Percentiles rank a stretch among this genome's conserved stretches.
phyloP scores from a whole-genome alignment of 2,888 invertebrate genomes.

The Rhingia campestris region DNA sequence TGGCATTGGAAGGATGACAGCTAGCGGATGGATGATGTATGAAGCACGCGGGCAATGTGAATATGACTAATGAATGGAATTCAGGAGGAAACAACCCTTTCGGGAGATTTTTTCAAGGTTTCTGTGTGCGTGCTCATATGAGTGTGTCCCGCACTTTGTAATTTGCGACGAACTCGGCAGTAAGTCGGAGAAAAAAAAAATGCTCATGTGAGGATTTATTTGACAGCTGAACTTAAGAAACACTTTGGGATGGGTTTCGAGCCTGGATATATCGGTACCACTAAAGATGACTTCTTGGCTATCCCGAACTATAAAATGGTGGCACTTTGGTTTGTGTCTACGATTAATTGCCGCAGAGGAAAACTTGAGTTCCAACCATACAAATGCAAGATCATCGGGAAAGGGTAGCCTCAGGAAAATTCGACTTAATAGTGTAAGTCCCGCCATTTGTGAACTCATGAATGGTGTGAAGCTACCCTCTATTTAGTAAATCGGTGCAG shows the following conservation, averaged over 20 bases:
- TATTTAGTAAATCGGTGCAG: too few species aligned
- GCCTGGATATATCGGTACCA: neutral
- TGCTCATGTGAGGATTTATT: constrained; percentile 12
- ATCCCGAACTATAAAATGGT: neutral
- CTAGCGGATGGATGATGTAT: constrained; percentile 31
- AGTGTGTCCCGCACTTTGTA: constrained; percentile 38
- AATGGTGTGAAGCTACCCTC: too few species aligned
- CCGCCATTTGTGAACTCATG: too few species aligned
- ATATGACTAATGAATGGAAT: constrained; percentile 74
- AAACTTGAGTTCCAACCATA: too few species aligned
- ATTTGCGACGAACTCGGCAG: constrained; percentile 32
- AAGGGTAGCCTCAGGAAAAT: too few species aligned
- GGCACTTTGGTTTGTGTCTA: neutral
- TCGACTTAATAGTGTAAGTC: too few species aligned
- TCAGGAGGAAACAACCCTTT: constrained; percentile 61
- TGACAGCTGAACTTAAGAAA: neutral
- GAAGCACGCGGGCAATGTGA: constrained; percentile 60
- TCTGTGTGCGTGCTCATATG: constrained; percentile 10
- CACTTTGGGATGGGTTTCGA: neutral
- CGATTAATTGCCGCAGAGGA: neutral
- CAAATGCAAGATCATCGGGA: too few species aligned
- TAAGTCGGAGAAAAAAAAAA: neutral
- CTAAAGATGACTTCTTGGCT: too few species aligned
- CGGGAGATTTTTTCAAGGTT: constrained; percentile 14
- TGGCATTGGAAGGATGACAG: constrained; percentile 42